Conservation (phyloP, 2,797 vertebrate species). For the Synanceia verrucosa region DNA sequence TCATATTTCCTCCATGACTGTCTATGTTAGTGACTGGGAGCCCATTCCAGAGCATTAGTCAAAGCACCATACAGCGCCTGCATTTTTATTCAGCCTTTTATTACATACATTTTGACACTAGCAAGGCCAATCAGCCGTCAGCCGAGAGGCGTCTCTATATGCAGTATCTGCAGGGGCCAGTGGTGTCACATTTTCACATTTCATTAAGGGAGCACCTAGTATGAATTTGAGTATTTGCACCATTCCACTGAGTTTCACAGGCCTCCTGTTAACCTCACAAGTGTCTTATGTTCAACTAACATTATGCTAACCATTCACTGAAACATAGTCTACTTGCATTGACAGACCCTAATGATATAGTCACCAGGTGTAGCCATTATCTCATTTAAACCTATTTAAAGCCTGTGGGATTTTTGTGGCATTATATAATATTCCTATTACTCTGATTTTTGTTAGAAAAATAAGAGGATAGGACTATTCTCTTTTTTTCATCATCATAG, state of each 20-base stretch:
- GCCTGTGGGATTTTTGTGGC: background rate
- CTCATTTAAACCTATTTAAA: too few species aligned
- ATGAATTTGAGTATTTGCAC: background rate
- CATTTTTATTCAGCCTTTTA: constrained; percentile 9
- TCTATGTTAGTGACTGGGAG: background rate
- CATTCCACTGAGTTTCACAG: background rate
- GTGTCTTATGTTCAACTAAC: background rate
- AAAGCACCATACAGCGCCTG: background rate
- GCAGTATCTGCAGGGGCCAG: background rate
- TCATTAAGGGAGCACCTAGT: background rate
- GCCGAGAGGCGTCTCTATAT: background rate
- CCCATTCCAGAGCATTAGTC: constrained; percentile 30
- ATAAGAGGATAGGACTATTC: too few species aligned
- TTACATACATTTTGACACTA: background rate
- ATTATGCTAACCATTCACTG: background rate
- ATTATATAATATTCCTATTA: background rate
- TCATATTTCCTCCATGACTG: constrained; percentile 11
- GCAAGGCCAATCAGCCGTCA: background rate
- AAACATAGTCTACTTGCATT: too few species aligned
- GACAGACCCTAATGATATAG: too few species aligned
- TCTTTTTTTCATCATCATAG: too few species aligned
- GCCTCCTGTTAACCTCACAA: background rate
- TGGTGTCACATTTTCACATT: background rate
- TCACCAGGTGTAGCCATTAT: too few species aligned
- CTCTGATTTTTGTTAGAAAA: background rate